These are phyloP conservation scores for Hoplodrina blanda DNA, from an alignment of 2,888 invertebrate species.

Conservation along the genomic window DNA sequence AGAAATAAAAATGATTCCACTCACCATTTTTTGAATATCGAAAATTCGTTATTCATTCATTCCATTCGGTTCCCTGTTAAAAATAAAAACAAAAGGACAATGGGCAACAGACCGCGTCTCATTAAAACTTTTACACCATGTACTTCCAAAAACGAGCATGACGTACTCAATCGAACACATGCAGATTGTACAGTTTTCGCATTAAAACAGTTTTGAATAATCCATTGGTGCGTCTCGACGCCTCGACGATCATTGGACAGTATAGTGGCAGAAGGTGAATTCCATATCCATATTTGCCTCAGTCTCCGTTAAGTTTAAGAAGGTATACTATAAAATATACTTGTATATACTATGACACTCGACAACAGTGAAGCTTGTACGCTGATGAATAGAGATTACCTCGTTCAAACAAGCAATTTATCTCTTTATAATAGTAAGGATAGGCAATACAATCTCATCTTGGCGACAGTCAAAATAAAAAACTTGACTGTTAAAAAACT, in stretches of 20 bases:
- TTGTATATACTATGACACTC: too few species aligned
- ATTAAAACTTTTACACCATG: constrained; percentile 54
- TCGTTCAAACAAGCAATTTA: too few species aligned
- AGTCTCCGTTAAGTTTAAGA: too few species aligned
- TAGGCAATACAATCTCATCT: too few species aligned
- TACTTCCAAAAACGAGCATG: constrained; percentile 45
- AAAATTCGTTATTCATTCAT: constrained; percentile 35
- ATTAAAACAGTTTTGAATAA: constrained; percentile 58
- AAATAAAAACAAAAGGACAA: constrained; percentile 28
- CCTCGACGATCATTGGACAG: constrained; percentile 1
- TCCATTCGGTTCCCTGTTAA: constrained; percentile 7
- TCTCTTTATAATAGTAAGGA: too few species aligned
- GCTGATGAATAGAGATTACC: too few species aligned
- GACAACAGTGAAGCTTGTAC: too few species aligned
- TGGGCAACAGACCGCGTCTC: constrained; percentile 34
- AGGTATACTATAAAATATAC: too few species aligned
- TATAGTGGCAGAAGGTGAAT: constrained; percentile 29
- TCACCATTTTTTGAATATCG: not conserved
- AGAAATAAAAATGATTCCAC: not conserved
- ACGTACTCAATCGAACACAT: constrained; percentile 44
- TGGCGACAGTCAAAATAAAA: too few species aligned
- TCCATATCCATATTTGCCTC: not conserved
- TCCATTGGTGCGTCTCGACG: constrained; percentile 52
- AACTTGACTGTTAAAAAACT: too few species aligned
- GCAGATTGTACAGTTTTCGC: constrained; percentile 32